Evolutionary conservation across 2,113 vertebrate genomes (phyloP).

Genomic region (Spheniscus mendiculus): DNA sequence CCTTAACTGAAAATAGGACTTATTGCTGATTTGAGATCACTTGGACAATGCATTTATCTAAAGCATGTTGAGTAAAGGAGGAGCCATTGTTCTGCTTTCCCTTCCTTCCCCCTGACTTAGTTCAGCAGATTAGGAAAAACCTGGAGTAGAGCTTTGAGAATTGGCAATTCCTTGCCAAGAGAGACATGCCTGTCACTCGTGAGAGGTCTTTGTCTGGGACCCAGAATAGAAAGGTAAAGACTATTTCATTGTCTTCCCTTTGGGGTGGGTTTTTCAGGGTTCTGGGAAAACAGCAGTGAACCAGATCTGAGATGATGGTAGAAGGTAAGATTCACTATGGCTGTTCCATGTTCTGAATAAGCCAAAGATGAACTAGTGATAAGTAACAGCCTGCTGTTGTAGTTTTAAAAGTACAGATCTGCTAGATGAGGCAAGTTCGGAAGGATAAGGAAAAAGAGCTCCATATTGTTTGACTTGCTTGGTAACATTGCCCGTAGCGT

Average conservation of each 20-base stretch:
- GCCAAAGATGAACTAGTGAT: not conserved
- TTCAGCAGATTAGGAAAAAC: not conserved
- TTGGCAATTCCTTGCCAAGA: not conserved
- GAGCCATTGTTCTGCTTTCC: not conserved
- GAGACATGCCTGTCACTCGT: accelerated
- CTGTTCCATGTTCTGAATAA: not conserved
- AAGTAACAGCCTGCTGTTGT: not conserved
- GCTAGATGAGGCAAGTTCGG: not conserved
- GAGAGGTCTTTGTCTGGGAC: not conserved
- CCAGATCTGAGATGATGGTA: not conserved
- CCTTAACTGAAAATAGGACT: not conserved
- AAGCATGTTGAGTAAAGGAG: not conserved
- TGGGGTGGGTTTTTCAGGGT: not conserved
- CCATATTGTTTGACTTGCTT: not conserved
- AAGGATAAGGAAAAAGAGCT: not conserved
- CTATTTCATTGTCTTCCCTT: not conserved
- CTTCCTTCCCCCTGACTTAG: not conserved
- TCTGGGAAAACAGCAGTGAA: not conserved
- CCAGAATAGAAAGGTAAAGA: not conserved
- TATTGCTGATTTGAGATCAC: not conserved
- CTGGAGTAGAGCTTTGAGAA: not conserved
- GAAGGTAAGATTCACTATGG: not conserved
- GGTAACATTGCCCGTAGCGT: not conserved
- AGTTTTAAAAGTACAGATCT: not conserved
- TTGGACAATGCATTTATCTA: not conserved